phyloP scores from a whole-genome alignment of 2,888 invertebrate species.

The Laothoe populi region DNA sequence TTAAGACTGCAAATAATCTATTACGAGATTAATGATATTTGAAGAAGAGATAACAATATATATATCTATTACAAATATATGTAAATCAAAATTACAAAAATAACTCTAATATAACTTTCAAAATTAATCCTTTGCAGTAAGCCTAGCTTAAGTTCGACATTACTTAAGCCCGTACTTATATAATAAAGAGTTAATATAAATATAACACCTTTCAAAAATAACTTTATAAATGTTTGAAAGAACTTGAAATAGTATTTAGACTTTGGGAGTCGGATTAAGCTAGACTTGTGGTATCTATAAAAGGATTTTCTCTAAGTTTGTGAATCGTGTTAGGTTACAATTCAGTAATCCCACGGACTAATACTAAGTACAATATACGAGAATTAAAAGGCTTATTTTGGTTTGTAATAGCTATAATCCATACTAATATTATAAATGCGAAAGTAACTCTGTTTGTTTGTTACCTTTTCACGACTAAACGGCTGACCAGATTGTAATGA shows the following conservation, averaged over 20 bases:
- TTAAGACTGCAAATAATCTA: too few relatives aligned
- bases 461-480: too few relatives aligned
- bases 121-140: not conserved
- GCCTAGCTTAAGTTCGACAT: not conserved
- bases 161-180: not conserved
- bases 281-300: slow-evolving; percentile 2
- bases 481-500: too few relatives aligned
- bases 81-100: too few relatives aligned
- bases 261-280: slow-evolving; percentile 9
- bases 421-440: too few relatives aligned
- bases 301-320: slow-evolving; percentile 18
- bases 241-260: slow-evolving; percentile 12
- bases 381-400: too few relatives aligned
- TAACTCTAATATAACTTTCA: too few relatives aligned
- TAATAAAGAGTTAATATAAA: not conserved
- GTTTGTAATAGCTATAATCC: too few relatives aligned
- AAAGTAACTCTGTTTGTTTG: too few relatives aligned
- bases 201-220: not conserved
- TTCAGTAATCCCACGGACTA: slow-evolving; percentile 8
- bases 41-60: too few relatives aligned
- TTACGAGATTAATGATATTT: too few relatives aligned
- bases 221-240: slow-evolving; percentile 2
- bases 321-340: slow-evolving; percentile 6
- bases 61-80: too few relatives aligned
- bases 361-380: slow-evolving; percentile 9